Evolutionary conservation across 2,797 vertebrate species (phyloP).

Genomic region (Bucorvus abyssinicus): DNA sequence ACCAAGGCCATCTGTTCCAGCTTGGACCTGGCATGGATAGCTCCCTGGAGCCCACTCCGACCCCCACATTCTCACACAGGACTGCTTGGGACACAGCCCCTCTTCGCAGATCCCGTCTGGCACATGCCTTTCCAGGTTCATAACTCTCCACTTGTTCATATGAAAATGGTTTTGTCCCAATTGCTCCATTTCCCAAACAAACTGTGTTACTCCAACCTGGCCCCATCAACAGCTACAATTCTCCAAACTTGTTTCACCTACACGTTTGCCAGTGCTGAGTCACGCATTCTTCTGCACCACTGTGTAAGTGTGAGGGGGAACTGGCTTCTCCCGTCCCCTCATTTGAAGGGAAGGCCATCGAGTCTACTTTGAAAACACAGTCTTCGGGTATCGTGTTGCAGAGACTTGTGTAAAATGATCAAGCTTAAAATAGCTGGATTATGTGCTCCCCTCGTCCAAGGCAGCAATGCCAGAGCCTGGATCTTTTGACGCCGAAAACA

Average conservation of each 20-base stretch:
- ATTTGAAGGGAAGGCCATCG: neutral
- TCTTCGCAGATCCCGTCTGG: neutral
- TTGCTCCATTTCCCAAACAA: neutral
- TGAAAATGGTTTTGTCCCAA: neutral
- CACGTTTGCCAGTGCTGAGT: neutral
- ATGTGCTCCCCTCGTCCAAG: neutral
- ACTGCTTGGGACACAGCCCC: neutral
- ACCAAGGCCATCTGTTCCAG: neutral
- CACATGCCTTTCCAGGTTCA: neutral
- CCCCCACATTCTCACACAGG: rapidly evolving
- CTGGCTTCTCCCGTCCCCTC: neutral
- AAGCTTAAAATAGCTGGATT: conserved; percentile 56
- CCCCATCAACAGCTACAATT: neutral
- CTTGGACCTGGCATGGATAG: neutral
- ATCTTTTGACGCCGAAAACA: neutral
- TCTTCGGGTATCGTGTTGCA: conserved; percentile 13
- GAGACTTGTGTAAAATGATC: conserved; percentile 38
- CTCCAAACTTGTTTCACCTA: neutral
- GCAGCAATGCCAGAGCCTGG: neutral
- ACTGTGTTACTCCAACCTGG: neutral
- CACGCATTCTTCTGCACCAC: neutral
- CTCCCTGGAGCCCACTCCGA: neutral
- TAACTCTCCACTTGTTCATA: neutral
- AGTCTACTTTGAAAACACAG: neutral
- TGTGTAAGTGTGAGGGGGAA: neutral